phyloP scores from a whole-genome alignment of 2,888 invertebrate species.

The Idaea dimidiata region DNA sequence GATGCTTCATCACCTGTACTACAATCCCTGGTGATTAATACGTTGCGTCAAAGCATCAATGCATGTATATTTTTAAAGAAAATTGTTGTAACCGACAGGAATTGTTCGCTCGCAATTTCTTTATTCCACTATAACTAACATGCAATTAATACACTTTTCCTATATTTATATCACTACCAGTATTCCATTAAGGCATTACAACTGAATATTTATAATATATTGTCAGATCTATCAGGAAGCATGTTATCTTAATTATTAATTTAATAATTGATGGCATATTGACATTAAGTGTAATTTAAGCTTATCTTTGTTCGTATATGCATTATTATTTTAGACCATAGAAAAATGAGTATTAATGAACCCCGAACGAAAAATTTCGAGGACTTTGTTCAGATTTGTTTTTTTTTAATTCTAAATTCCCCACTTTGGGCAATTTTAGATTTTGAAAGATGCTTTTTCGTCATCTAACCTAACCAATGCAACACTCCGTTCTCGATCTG shows the following conservation, averaged over 20 bases:
- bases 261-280: slow-evolving; percentile 72
- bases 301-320: not conserved
- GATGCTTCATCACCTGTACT: too few relatives aligned
- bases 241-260: slow-evolving; percentile 71
- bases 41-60: too few relatives aligned
- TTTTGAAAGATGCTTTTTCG: too few relatives aligned
- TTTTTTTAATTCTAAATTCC: too few relatives aligned
- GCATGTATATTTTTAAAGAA: too few relatives aligned
- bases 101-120: not conserved
- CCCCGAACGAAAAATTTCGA: not conserved
- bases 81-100: too few relatives aligned
- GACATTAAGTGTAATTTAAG: slow-evolving; percentile 48
- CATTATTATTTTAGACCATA: not conserved
- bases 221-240: slow-evolving; percentile 80
- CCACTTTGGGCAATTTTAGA: too few relatives aligned
- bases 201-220: slow-evolving; percentile 65
- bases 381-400: too few relatives aligned
- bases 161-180: slow-evolving; percentile 64
- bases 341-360: not conserved
- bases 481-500: too few relatives aligned
- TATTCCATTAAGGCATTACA: slow-evolving; percentile 73
- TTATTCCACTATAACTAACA: slow-evolving; percentile 54
- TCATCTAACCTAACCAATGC: too few relatives aligned
- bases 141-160: slow-evolving; percentile 61
- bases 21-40: too few relatives aligned